Conservation (phyloP, 2,888 invertebrate genomes). For the Salticus scenicus region DNA sequence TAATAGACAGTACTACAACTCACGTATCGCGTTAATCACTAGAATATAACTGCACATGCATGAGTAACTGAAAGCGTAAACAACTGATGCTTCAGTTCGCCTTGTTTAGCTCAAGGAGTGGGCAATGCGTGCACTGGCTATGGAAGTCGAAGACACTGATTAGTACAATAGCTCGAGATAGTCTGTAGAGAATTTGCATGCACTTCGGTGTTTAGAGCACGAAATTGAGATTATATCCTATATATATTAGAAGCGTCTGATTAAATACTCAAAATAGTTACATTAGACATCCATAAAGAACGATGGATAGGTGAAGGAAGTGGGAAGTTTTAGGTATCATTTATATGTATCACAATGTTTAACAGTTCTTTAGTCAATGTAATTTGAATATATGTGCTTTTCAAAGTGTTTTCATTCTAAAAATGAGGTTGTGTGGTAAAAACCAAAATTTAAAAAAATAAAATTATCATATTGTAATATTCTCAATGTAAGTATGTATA, state of each 20-base stretch:
- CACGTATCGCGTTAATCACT: neutral
- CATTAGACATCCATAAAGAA: too few relatives aligned
- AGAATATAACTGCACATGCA: neutral
- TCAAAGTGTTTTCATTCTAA: too few relatives aligned
- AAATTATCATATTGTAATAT: too few relatives aligned
- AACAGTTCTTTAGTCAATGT: too few relatives aligned
- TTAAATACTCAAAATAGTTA: neutral
- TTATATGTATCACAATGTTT: too few relatives aligned
- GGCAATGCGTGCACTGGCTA: neutral
- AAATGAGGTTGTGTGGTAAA: too few relatives aligned
- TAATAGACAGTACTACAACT: neutral
- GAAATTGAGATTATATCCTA: neutral
- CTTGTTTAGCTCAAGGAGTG: neutral
- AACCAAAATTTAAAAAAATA: too few relatives aligned
- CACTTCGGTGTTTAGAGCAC: neutral
- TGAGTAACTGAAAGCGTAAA: neutral
- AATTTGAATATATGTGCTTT: too few relatives aligned
- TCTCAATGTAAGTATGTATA: too few relatives aligned
- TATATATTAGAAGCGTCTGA: neutral
- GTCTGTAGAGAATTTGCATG: neutral
- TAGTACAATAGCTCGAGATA: neutral
- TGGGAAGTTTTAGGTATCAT: too few relatives aligned
- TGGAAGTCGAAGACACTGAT: neutral
- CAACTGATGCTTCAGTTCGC: neutral
- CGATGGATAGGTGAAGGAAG: too few relatives aligned